These are phyloP conservation scores for Nephrocerus scutellatus DNA, from an alignment of 2,888 invertebrate genomes.

Conservation along the genomic window DNA sequence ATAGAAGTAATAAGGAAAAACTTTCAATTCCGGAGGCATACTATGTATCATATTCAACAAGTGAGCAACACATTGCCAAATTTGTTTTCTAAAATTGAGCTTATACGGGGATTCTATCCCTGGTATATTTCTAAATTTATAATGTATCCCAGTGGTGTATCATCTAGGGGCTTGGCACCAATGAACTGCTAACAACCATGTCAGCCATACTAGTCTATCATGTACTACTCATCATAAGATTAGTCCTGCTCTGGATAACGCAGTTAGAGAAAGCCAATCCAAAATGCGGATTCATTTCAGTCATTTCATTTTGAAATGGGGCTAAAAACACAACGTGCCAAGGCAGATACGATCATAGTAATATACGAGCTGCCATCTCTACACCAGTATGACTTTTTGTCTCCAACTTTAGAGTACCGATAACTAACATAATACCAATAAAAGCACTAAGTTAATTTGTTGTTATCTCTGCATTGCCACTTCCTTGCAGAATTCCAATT, in stretches of 20 bases:
- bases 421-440: background rate
- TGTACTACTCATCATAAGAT: background rate
- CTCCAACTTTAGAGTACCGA: constrained; percentile 2
- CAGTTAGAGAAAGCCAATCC: background rate
- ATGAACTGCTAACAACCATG: constrained; percentile 2
- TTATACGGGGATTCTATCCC: background rate
- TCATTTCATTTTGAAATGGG: background rate
- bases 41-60: constrained; percentile 3
- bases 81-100: background rate
- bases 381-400: background rate
- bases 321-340: background rate
- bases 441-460: too few relatives aligned
- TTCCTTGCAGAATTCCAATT: background rate
- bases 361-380: background rate
- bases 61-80: constrained; percentile 3
- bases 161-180: background rate
- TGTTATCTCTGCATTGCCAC: constrained; percentile 1
- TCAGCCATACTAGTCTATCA: background rate
- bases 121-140: constrained; percentile 2
- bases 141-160: background rate
- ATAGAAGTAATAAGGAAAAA: constrained; percentile 2
- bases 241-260: background rate
- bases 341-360: constrained; percentile 1
- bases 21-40: background rate
- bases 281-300: too few relatives aligned